A percentile compares a stretch with the other conserved stretches of the same genome.
Conservation (phyloP, 2,113 vertebrate species). For the Actenoides hombroni region DNA sequence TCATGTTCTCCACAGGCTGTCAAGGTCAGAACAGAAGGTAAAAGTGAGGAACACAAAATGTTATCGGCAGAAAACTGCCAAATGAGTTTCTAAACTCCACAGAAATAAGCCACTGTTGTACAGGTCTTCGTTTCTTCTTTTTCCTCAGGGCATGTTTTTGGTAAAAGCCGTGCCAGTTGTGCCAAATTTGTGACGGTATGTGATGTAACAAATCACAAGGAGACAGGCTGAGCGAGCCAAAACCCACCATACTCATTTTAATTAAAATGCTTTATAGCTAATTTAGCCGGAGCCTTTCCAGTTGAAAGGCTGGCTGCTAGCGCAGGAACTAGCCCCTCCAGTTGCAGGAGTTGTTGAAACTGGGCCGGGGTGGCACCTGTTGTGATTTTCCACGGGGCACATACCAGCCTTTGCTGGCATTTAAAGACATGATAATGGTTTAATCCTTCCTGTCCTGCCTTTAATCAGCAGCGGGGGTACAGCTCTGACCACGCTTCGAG, state of each 20-base stretch:
- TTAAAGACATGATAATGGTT: conserved; percentile 70
- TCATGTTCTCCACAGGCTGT: not conserved
- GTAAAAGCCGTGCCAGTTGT: not conserved
- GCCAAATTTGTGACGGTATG: conserved; percentile 32
- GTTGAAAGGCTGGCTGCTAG: conserved; percentile 66
- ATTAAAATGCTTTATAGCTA: conserved; percentile 69
- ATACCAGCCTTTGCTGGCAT: conserved; percentile 55
- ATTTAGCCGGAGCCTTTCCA: conserved; percentile 64
- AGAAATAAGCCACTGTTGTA: not conserved
- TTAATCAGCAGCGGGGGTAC: conserved; percentile 53
- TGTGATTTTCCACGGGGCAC: conserved; percentile 66
- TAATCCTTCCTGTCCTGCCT: conserved; percentile 70
- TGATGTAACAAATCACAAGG: conserved; percentile 49
- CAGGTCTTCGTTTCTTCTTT: not conserved
- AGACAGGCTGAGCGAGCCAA: conserved; percentile 28
- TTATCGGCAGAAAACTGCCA: not conserved
- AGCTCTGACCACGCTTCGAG: conserved; percentile 39
- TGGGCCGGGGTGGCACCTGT: conserved; percentile 69
- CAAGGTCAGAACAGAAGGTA: not conserved
- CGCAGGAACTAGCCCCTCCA: conserved; percentile 40
- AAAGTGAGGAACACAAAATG: not conserved
- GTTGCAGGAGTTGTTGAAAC: conserved; percentile 55
- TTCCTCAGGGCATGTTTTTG: rapidly evolving
- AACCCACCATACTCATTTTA: conserved; percentile 63
- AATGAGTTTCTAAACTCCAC: not conserved